Evolutionary conservation across 2,888 invertebrate species (phyloP).

Genomic region (Anticlea derivata): DNA sequence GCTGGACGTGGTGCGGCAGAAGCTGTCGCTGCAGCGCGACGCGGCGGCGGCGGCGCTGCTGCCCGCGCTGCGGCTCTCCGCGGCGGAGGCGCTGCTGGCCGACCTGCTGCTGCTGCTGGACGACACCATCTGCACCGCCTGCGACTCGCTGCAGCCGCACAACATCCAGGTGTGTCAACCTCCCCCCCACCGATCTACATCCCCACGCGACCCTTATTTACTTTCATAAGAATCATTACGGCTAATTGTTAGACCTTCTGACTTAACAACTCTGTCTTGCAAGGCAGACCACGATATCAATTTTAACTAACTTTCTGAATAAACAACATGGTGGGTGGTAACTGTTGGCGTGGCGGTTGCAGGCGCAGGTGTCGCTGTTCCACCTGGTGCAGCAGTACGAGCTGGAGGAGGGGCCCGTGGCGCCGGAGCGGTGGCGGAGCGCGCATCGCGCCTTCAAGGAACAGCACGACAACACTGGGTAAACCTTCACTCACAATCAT

Average conservation of each 20-base stretch:
- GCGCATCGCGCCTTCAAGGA: conserved; percentile 5
- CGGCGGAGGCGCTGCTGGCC: conserved; percentile 5
- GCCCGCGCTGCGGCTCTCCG: no score
- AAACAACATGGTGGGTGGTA: no score
- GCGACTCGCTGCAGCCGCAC: no score
- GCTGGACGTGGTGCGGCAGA: conserved; percentile 12
- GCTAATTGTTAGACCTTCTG: no score
- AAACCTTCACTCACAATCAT: not conserved
- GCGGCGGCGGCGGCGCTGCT: conserved; percentile 6
- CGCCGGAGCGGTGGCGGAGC: conserved; percentile 28
- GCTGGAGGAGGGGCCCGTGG: conserved; percentile 27
- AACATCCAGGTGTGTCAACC: no score
- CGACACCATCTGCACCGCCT: conserved; percentile 22
- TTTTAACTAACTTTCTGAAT: no score
- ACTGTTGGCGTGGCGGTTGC: no score
- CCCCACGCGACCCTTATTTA: no score
- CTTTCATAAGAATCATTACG: no score
- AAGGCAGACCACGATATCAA: no score
- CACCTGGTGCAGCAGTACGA: conserved; percentile 39
- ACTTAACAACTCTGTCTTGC: no score
- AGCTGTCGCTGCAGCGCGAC: conserved; percentile 9
- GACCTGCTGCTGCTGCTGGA: conserved; percentile 21
- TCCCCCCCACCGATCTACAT: no score
- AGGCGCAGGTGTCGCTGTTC: conserved; percentile 39
- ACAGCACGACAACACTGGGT: not conserved